Evolutionary conservation across 2,797 vertebrate species (phyloP), one percentile per base, ranked within the genome.

Genomic region (Cygnus olor): DNA sequence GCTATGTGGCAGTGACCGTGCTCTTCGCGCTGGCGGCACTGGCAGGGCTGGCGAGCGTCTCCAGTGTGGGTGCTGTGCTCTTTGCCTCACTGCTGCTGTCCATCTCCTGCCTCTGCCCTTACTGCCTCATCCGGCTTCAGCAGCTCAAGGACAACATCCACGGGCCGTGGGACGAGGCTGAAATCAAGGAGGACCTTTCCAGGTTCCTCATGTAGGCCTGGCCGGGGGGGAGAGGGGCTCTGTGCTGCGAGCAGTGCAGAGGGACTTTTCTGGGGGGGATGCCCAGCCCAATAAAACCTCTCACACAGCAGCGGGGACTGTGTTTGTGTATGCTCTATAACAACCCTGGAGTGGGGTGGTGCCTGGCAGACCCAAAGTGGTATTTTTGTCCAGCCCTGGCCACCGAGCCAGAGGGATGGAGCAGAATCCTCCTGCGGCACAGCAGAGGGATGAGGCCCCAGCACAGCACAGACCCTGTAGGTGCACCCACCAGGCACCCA

Each of bases 101-200:
- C 21, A 94, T 99, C 47, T 98, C 98, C 1, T 97, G 99, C 61
- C 97, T 99, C 76, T 99, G 99, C 91, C 99, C 99, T 22, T 98
- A 99, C 93, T 98, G 98, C 91, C 98, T 99, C 49, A 98, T 99
- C 73, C 96, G 97, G 66, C 97, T 99, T 42, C 99, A 99, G 97
- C 98, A 98, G 87, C 98, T 99, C 95, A 99, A 99, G 95, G 99
- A 99, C 97, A 99, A 99, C 96, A 99, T 99, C 93, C 99, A 99
- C 0, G 99, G 99, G 21, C 99, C 99, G 0, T 99, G 99, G 99
- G 99, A 99, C 4, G 99, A 99, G 97, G 99, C 99, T 1, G 99
- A 99, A 97, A 99, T 99, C 95, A 99, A 98, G 13, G 99, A 99
- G 94, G 99, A 99, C 94, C 98, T 99, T 44, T 98, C 98, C 70